Base-by-base conservation (phyloP, 2,888 invertebrate species). In the Brachyptera risi region DNA sequence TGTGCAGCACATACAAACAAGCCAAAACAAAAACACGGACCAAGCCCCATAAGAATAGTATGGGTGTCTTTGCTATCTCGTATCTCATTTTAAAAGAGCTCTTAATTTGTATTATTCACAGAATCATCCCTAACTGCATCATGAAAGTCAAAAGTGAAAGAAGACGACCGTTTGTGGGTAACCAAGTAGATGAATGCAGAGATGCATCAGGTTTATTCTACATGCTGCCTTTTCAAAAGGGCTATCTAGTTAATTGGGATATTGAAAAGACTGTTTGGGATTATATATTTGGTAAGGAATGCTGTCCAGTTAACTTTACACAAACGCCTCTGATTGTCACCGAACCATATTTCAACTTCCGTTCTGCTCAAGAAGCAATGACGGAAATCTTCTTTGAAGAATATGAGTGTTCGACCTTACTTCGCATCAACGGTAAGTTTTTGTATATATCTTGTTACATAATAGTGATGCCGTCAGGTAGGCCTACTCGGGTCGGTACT, bases 91-190 rank as follows among this genome's bases (percentile, higher is more conserved):
- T 49, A n/a, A 7, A 13, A 40, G n/a, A n/a, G n/a, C n/a, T n/a
- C n/a, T 21, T n/a, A n/a, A n/a, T 24, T 35, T 13, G 56, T 56
- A 44, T 66, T 61, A 58, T 66, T 75, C 76, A 58, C 68, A 86
- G 85, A 70, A 72, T 91, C 15, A 82, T 95, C 56, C 96, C 97
- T 0, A 99, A 99, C 76, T 95, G 93, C 71, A 92, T 99, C 26
- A 94, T 96, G 84, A 99, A 99, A 80, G 96, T 96, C 0, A 98
- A 97, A 76, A 94, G 93, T 57, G 98, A 99, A 75, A 79, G 96
- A 58, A 85, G 96, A 9, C 82, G 98, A 44, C 88, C 94, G 0
- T 99, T 97, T 74, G 85, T 99, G 60, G 97, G 90, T 0, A 86
- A 89, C 69, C 97, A 99, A 79, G 88, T 99, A 15, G 92, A 97